Evolutionary conservation across 2,113 vertebrate genomes (phyloP), one percentile per base, ranked within the genome.

Genomic region (Alexandromys fortis): DNA sequence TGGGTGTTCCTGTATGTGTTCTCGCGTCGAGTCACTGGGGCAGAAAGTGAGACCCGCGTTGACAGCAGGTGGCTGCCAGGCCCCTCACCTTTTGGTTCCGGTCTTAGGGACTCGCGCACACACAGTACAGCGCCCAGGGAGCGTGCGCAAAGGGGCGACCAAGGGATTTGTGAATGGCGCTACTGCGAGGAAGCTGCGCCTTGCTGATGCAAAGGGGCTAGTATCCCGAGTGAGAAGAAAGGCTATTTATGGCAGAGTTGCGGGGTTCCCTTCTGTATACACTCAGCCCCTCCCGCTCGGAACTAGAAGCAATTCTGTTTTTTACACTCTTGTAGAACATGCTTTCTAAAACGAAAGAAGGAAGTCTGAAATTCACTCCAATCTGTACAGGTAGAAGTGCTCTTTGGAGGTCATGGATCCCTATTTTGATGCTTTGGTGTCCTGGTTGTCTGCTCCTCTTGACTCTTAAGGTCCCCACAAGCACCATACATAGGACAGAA

Each of bases 131-230:
- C 42, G 33, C 83, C 61, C n/a, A 52, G 86, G 68, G 86, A n/a
- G 92, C 95, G 77, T 77, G 21, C 61, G 1, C 38, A 86, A 4
- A n/a, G 22, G 77, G 91, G 33, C 9, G 89, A 75, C 68, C 52
- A 73, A 86, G 95, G 94, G 95, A 90, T 98, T 97, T 98, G 96
- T 98, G 28, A 95, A 96, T 94, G 97, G 87, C 52, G 97, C 90
- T 38, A 35, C 96, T 93, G 61, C 49, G 92, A 76, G 97, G 92
- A 96, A 94, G 94, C 33, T 45, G 85, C 91, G 94, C 58, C 96
- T 96, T 90, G 91, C 87, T 78, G 92, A 97, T 98, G 92, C 4
- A 33, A 21, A 10, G 86, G 94, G 94, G 95, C 86, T 11, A 78
- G 93, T 61, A 90, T 94, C 55, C 83, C 85, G 97, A 95, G 97